Evolutionary conservation across 2,888 invertebrate genomes (phyloP), one percentile per base, ranked within the genome.

Genomic region (Diaprepes abbreviatus): DNA sequence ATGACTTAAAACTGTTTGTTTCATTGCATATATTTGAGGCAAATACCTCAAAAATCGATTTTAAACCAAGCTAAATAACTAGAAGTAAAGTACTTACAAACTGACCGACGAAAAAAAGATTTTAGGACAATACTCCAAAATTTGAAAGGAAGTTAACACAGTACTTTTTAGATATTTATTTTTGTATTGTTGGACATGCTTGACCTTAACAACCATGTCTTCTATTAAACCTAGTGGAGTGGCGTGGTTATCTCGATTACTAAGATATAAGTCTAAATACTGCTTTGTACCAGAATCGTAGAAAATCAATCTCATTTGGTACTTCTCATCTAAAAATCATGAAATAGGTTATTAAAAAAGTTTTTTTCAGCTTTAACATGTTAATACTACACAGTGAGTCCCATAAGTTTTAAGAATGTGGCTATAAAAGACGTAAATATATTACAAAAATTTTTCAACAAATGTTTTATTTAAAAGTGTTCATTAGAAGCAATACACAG

Each of bases 141-240:
- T n/a, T 12, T 45, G n/a, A 21, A 24, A 45, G 6, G 45, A 21
- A 1, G 45, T 45, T 4, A 45, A 12, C 12, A 12, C 24, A 1
- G n/a, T 4, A 2, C 24, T 7, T 6, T 21, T 45, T 1, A 45
- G 7, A 6, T 45, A 45, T 24, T n/a, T 21, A 4, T 24, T 21
- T 24, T 45, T 45, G 3, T 21, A 12, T 4, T 12, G 12, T 5
- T 45, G 45, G 3, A 45, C 45, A 19, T 45, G 21, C 7, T 21
- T 45, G 10, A 45, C 19, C 7, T 45, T 45, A 19, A 45, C 45
- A 4, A 45, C n/a, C 45, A 45, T 45, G n/a, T 45, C 24, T 24
- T 45, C 12, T 0, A 45, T 7, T 1, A 45, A 19, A 2, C 45
- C 45, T 1, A 45, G 21, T 6, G 45, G 45, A n/a, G 24, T 45